Base-by-base conservation (phyloP, 1,140 invertebrate species). In the Oedothorax gibbosus region DNA sequence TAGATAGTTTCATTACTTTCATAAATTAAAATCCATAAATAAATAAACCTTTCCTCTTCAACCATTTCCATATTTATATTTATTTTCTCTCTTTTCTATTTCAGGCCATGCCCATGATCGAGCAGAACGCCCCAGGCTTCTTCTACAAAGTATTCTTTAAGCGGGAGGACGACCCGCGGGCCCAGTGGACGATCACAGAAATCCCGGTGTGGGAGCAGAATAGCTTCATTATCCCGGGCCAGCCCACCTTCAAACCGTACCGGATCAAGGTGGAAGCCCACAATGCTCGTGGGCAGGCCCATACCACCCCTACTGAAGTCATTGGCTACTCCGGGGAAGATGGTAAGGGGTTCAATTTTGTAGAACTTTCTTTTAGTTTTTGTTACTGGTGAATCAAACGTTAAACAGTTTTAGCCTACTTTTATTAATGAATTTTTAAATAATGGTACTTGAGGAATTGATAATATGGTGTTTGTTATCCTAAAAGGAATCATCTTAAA, bases 291-390 rank as follows among this genome's bases (percentile, higher is more conserved):
- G 98, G 98, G 21, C 95, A 96, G 89, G 95, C 96, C 3, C 95
- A 95, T 89, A 94, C 95, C 7, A 92, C 94, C 0, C 94, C 96
- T 0, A 91, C 93, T 21, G 95, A 96, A 91, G 92, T 96, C 0
- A 92, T 93, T 78, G 98, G 98, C 11, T 98, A 94, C 90, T 99
- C 98, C 0, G 98, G 98, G 69, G 98, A 99, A 91, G 96, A 97
- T 91, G 92, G 94, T 92, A 89, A 89, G 89, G 35, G 35, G 1
- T 35, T 35, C 35, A 35, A n/a, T 35, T 35, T 35, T 35, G 35
- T 35, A 35, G 35, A 35, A 35, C 35, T 35, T 5, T 35, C 35
- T 35, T n/a, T n/a, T n/a, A n/a, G n/a, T n/a, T n/a, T n/a, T n/a
- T n/a, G n/a, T n/a, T n/a, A n/a, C n/a, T n/a, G n/a, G n/a, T n/a